phyloP scores from a whole-genome alignment of 2,113 vertebrate species.

The Calidris pugnax region DNA sequence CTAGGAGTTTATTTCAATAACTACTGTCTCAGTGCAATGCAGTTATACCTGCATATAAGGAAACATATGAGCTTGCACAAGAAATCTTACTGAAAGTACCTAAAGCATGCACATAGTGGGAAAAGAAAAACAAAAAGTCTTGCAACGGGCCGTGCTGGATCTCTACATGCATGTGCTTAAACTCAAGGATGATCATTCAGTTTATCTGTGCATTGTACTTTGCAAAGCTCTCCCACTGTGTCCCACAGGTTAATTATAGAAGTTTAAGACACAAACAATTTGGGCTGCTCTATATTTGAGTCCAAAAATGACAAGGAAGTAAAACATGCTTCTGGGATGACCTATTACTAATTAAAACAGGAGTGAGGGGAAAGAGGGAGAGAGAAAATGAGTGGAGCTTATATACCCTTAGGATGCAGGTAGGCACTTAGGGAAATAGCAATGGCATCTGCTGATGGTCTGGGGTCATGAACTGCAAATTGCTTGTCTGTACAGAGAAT shows the following conservation, averaged over 20 bases:
- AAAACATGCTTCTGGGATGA: constrained; percentile 8
- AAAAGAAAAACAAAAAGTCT: neutral
- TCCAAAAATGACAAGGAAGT: neutral
- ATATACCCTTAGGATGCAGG: neutral
- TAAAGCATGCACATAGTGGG: neutral
- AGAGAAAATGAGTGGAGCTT: neutral
- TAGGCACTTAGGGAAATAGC: neutral
- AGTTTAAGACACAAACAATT: neutral
- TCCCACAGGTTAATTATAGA: neutral
- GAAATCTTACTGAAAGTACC: neutral
- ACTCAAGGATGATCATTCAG: neutral
- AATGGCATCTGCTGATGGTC: neutral
- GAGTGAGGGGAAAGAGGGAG: neutral
- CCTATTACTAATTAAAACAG: constrained; percentile 1
- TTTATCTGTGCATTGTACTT: neutral
- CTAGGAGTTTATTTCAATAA: neutral
- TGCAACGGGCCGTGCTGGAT: neutral
- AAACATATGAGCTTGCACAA: neutral
- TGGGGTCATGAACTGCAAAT: neutral
- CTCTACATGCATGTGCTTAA: neutral
- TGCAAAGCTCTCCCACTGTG: neutral
- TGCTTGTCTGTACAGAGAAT: neutral
- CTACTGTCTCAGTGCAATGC: neutral
- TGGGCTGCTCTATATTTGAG: neutral
- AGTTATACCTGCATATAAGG: neutral